Base-by-base conservation (phyloP, 2,888 invertebrate genomes). In the Sipha maydis region DNA sequence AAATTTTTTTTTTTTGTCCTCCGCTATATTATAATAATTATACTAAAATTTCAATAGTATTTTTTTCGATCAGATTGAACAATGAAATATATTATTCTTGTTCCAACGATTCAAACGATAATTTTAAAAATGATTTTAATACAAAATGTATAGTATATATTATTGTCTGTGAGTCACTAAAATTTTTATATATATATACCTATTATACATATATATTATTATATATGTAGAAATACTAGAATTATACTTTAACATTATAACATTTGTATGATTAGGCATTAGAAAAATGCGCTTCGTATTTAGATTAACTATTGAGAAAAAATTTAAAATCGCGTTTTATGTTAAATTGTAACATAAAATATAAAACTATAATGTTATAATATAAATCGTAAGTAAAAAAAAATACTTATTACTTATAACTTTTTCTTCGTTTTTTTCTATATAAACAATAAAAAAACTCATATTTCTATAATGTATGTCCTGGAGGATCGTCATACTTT, bases 261-360 rank as follows among this genome's bases (percentile, higher is more conserved):
- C 19, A 48, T 83, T 34, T 73, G 73, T 73, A 54, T 34, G n/a
- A 34, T 83, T 73, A 83, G 71, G n/a, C 34, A n/a, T 83, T 83
- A 73, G 71, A 25, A n/a, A 73, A 54, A 54, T 31, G 71, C n/a
- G 83, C 83, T 83, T 83, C n/a, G 14, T 31, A 25, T 54, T 0
- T 80, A 67, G 25, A 38, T 41, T 25, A 38, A 21, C 8, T 21
- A 41, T 48, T 41, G 73, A 14, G 38, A n/a, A 38, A 25, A 76
- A 41, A 11, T n/a, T 41, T 76, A 9, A 11, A 76, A 76, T 25
- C 76, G 3, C 17, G 14, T 56, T 19, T 56, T 56, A 56, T 19
- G 2, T 56, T 41, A 41, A 9, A 41, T 41, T 48, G 48, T 77
- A 77, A 77, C 48, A 48, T 41, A 77, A 14, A 28, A 54, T 77